Evolutionary conservation across 1,140 invertebrate species (phyloP), one percentile per base, ranked within the genome.

Genomic region (Solenopsis fugax): DNA sequence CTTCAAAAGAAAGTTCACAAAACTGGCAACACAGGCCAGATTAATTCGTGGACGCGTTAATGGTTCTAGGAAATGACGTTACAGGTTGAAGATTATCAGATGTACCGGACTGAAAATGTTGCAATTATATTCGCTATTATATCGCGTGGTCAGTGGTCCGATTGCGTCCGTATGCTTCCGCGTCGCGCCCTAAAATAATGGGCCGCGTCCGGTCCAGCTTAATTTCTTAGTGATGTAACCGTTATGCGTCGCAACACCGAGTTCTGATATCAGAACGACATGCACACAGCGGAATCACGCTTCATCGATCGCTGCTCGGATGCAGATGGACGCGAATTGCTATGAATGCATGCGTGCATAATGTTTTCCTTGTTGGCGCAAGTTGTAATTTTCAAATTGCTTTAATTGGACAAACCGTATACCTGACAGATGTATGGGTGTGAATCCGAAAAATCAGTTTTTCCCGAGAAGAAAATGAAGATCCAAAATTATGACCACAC

Each of bases 201-300:
- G 6, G 84, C 75, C 88, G 82, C 87, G 48, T 84, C 89, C 82
- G 65, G 58, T 90, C 90, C 88, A 76, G 81, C 80, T 62, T 71
- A 67, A 54, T 52, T 69, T 91, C 86, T 86, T 80, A 69, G 60
- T 84, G 82, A 78, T 69, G 75, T 77, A 87, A 88, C 76, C 77
- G 87, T 91, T 87, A 91, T 86, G 90, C 85, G 76, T 45, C 56
- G 84, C 34, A 48, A 65, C 80, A n/a, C 56, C 82, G 75, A 85
- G 91, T 91, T 91, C 84, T 64, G 85, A 90, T 82, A 78, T 48
- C 48, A 85, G 48, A 12, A 7, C 34, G 76, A 72, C 41, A 62
- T 65, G 10, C n/a, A 62, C 34, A 82, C 65, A 64, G 71, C 75
- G 88, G 76, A 72, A 52, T 73, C n/a, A 37, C 41, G 80, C 72